Percentiles rank a stretch among this genome's conserved stretches.
Evolutionary conservation across 2,888 invertebrate genomes (phyloP).

Genomic region (Falcaria lacertinaria): DNA sequence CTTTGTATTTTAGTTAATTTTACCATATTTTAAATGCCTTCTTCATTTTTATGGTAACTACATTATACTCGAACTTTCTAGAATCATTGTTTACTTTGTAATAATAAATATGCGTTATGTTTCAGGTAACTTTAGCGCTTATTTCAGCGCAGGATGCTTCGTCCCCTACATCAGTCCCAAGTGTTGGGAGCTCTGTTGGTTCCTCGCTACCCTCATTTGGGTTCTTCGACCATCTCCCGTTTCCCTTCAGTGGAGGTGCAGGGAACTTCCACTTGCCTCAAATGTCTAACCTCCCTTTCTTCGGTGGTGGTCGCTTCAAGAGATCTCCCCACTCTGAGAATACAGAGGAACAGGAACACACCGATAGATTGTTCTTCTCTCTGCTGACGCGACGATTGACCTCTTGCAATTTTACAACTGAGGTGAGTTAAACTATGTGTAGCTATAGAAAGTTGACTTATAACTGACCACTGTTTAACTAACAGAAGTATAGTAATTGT

Average conservation of each 20-base stretch:
- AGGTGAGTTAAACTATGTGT: not conserved
- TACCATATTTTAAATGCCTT: too few species aligned
- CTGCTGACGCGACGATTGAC: constrained; percentile 11
- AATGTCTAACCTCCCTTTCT: not conserved
- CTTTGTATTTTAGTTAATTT: too few species aligned
- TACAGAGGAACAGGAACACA: constrained; percentile 3
- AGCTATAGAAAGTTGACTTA: not conserved
- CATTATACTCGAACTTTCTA: too few species aligned
- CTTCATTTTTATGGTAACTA: too few species aligned
- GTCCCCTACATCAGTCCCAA: not conserved
- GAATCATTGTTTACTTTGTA: too few species aligned
- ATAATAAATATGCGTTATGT: not conserved
- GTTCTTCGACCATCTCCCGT: not conserved
- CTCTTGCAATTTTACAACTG: constrained; percentile 18
- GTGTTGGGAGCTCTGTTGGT: not conserved
- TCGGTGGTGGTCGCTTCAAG: not conserved
- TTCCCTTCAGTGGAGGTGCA: not conserved
- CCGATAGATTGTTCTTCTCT: constrained; percentile 9
- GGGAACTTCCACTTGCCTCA: not conserved
- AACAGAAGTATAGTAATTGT: too few species aligned
- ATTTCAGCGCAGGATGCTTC: not conserved
- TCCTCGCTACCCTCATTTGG: not conserved
- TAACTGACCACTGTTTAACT: too few species aligned
- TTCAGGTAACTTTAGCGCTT: not conserved
- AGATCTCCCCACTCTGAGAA: not conserved